Conservation (phyloP, 2,888 invertebrate species). For the Trissoscelio sp. region DNA sequence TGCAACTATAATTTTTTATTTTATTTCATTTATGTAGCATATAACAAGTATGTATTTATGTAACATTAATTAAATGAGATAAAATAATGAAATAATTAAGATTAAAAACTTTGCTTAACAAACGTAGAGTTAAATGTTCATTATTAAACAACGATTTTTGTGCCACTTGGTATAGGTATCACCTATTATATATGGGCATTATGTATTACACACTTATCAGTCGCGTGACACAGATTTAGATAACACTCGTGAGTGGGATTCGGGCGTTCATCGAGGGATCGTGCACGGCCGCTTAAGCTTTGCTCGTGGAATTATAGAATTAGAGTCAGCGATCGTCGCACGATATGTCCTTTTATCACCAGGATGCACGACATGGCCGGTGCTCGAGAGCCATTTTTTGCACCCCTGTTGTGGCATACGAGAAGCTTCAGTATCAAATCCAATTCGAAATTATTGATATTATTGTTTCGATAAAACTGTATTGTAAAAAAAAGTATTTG, state of each 20-base stretch:
- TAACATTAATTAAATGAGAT: no score
- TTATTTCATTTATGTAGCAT: no score
- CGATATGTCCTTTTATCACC: slow-evolving; percentile 77
- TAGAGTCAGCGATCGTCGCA: slow-evolving; percentile 74
- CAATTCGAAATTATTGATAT: slow-evolving; percentile 54
- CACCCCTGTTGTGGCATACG: slow-evolving; percentile 46
- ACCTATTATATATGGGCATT: slow-evolving; percentile 43
- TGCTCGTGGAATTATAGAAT: slow-evolving; percentile 76
- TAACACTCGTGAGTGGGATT: slow-evolving; percentile 72
- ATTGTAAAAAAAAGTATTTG: slow-evolving; percentile 15
- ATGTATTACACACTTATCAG: slow-evolving; percentile 66
- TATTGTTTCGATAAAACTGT: slow-evolving; percentile 32
- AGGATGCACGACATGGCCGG: slow-evolving; percentile 55
- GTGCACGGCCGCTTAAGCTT: slow-evolving; percentile 72
- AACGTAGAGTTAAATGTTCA: neutral
- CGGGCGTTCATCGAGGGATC: slow-evolving; percentile 64
- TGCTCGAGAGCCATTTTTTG: slow-evolving; percentile 49
- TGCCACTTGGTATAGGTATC: neutral
- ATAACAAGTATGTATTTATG: no score
- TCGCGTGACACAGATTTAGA: slow-evolving; percentile 78
- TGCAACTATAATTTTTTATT: no score
- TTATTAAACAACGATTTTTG: slow-evolving; percentile 15
- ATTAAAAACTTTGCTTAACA: no score
- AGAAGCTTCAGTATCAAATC: slow-evolving; percentile 49
- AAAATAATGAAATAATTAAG: no score